Conservation (phyloP, 2,113 vertebrate genomes). For the Callithrix jacchus region DNA sequence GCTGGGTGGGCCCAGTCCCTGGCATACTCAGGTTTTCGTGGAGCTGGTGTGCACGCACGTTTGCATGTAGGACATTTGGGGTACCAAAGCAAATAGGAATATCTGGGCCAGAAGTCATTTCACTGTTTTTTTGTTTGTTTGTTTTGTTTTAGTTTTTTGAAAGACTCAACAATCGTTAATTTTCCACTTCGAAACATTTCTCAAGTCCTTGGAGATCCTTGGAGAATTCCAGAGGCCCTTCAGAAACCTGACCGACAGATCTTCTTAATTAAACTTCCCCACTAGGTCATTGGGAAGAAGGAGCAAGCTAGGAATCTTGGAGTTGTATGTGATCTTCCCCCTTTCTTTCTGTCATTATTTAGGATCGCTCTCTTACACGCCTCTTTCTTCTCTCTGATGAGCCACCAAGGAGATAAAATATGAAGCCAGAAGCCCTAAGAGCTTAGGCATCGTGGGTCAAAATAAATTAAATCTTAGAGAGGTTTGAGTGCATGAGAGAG, state of each 20-base stretch:
- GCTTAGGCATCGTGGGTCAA: background rate
- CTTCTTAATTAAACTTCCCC: constrained; percentile 48
- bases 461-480: constrained; percentile 5
- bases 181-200: constrained; percentile 58
- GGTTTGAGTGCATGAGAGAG: background rate
- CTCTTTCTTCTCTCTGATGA: constrained; percentile 14
- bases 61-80: background rate
- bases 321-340: background rate
- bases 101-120: constrained; percentile 21
- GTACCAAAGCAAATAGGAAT: background rate
- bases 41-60: background rate
- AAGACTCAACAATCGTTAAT: constrained; percentile 7
- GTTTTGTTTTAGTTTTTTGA: background rate
- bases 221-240: constrained; percentile 26
- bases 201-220: constrained; percentile 7
- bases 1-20: background rate
- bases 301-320: constrained; percentile 28
- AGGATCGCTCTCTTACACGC: background rate
- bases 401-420: constrained; percentile 42
- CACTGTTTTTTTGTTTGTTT: background rate
- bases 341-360: constrained; percentile 18
- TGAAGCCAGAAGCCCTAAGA: constrained; percentile 47
- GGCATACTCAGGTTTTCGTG: background rate
- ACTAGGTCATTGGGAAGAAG: constrained; percentile 45
- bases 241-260: constrained; percentile 23